Evolutionary conservation across 2,888 invertebrate species (phyloP), one percentile per base, ranked within the genome.

Genomic region (Habroteleia sp.): DNA sequence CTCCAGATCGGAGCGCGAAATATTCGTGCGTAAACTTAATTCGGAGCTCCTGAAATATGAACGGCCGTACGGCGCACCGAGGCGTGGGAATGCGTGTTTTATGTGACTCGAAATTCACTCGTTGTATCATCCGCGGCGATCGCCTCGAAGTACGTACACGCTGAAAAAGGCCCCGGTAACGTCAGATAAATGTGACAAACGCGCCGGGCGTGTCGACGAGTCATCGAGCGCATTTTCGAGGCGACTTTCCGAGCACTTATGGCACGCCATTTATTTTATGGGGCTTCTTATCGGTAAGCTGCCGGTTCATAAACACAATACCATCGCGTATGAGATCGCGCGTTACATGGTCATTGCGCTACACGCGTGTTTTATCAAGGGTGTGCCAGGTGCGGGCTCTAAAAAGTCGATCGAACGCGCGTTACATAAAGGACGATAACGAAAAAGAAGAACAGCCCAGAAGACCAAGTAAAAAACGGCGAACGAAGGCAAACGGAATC

Each of bases 241-340:
- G 46, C 52, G 48, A 72, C 52, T 69, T 72, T 63, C 54, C 60
- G 35, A 62, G 71, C 77, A 71, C 77, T 77, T 77, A 77, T 54
- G 74, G 66, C 44, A 52, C 56, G 76, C 71, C 79, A 75, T 80
- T 80, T 77, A 79, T 76, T 80, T 78, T 79, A 80, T 76, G 76
- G 76, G 69, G 80, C 80, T 83, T 80, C 87, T 87, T 87, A 77
- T 76, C 77, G 69, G 63, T 48, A 44, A 50, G 72, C 71, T 73
- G 74, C 68, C 76, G 69, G 65, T 83, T 82, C 86, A 84, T 86
- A 84, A 86, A 84, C 85, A 83, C 82, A 82, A 83, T 80, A 72
- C 60, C 71, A 56, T 52, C 50, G 69, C 39, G 52, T 68, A 68
- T 42, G 23, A 74, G 74, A 71, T 75, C 62, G 62, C 62, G 66